A percentile compares a stretch with the other conserved stretches of the same genome.
Evolutionary conservation across 2,113 vertebrate species (phyloP).

Genomic region (Colius striatus): DNA sequence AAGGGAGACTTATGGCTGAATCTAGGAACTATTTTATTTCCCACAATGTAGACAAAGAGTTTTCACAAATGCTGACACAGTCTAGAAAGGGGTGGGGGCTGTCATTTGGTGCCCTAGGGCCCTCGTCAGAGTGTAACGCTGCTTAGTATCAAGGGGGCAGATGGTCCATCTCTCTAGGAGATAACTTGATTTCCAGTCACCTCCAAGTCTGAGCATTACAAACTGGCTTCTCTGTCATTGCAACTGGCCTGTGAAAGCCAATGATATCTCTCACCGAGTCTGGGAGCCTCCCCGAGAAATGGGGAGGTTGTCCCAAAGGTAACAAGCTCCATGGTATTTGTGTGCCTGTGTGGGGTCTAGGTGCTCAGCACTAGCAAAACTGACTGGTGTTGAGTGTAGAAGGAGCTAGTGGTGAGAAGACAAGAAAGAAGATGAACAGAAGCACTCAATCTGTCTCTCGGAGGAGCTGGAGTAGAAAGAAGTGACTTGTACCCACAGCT

Average conservation of each 20-base stretch:
- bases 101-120: not conserved
- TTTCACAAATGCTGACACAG: not conserved
- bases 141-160: not conserved
- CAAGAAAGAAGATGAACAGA: not conserved
- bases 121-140: not conserved
- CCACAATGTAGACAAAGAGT: not conserved
- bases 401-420: not conserved
- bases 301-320: not conserved
- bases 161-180: not conserved
- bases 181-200: not conserved
- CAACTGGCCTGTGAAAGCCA: not conserved
- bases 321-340: not conserved
- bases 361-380: rapidly evolving
- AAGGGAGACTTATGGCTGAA: not conserved
- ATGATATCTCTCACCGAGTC: rapidly evolving
- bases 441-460: not conserved
- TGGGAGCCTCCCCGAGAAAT: not conserved
- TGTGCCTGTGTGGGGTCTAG: not conserved
- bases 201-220: not conserved
- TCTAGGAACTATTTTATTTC: not conserved
- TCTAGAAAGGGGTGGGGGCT: not conserved
- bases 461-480: slow-evolving; percentile 30
- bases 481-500: slow-evolving; percentile 16
- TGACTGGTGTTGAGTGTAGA: not conserved
- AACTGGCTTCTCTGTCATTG: not conserved